Conservation (phyloP, 2,888 invertebrate species). For the Didymodactylos carnosus region DNA sequence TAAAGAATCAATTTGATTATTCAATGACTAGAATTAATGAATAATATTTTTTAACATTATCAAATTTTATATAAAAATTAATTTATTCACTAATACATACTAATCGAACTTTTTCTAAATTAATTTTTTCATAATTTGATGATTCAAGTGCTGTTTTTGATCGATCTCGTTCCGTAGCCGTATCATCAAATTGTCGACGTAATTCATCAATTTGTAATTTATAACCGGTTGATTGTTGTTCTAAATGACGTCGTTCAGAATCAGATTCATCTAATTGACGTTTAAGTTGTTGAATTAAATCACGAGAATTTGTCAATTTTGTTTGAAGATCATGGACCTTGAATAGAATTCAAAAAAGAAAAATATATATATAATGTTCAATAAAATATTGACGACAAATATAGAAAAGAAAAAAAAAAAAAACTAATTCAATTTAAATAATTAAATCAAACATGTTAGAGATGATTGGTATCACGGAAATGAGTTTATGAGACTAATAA, state of each 20-base stretch:
- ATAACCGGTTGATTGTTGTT: conserved; percentile 20
- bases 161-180: conserved; percentile 20
- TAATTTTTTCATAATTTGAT: conserved; percentile 7
- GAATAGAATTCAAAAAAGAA: background rate
- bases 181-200: conserved; percentile 9
- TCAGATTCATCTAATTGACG: conserved; percentile 48
- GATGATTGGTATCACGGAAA: too few relatives aligned
- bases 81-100: too few relatives aligned
- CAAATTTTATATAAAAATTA: too few relatives aligned
- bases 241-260: conserved; percentile 28
- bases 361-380: too few relatives aligned
- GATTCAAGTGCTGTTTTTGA: conserved; percentile 9
- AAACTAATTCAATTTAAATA: too few relatives aligned
- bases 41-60: background rate
- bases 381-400: background rate
- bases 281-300: conserved; percentile 53
- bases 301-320: conserved; percentile 61
- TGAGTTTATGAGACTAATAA: too few relatives aligned
- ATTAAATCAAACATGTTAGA: too few relatives aligned
- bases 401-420: background rate
- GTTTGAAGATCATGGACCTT: conserved; percentile 42
- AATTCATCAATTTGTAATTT: conserved; percentile 11
- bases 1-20: conserved; percentile 20
- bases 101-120: conserved; percentile 9
- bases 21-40: background rate